A percentile compares a stretch with the other conserved stretches of the same genome.
phyloP scores from a whole-genome alignment of 2,888 invertebrate species.

The Ephialtes manifestator region DNA sequence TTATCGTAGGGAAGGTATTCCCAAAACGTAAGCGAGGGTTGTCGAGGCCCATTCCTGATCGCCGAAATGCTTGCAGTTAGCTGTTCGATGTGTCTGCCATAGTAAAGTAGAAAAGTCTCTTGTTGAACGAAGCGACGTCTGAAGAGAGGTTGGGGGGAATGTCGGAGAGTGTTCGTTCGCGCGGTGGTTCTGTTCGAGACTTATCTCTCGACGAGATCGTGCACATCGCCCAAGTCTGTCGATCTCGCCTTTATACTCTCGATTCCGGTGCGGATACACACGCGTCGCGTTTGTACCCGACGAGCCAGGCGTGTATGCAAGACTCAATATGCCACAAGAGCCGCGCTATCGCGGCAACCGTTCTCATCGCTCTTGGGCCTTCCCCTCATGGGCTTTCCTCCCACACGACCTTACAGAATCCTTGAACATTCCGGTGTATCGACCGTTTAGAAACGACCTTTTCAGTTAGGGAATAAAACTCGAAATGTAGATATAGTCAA shows the following conservation, averaged over 20 bases:
- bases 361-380: constrained; percentile 40
- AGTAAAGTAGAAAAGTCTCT: constrained; percentile 13
- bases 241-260: constrained; percentile 51
- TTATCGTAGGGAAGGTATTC: no score
- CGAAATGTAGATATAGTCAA: background rate
- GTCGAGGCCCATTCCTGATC: background rate
- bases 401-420: background rate
- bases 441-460: background rate
- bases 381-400: constrained; percentile 6
- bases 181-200: constrained; percentile 44
- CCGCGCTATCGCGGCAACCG: constrained; percentile 40
- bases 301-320: constrained; percentile 30
- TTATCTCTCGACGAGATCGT: constrained; percentile 58
- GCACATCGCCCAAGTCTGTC: constrained; percentile 46
- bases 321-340: constrained; percentile 47
- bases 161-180: constrained; percentile 48
- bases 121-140: constrained; percentile 28
- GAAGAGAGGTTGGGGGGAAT: constrained; percentile 25
- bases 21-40: no score
- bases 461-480: background rate
- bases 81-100: background rate
- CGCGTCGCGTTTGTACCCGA: constrained; percentile 38
- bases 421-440: background rate
- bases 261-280: constrained; percentile 39
- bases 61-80: background rate